Base-by-base conservation (phyloP, 2,888 invertebrate genomes). In the Drosophila koepferae region DNA sequence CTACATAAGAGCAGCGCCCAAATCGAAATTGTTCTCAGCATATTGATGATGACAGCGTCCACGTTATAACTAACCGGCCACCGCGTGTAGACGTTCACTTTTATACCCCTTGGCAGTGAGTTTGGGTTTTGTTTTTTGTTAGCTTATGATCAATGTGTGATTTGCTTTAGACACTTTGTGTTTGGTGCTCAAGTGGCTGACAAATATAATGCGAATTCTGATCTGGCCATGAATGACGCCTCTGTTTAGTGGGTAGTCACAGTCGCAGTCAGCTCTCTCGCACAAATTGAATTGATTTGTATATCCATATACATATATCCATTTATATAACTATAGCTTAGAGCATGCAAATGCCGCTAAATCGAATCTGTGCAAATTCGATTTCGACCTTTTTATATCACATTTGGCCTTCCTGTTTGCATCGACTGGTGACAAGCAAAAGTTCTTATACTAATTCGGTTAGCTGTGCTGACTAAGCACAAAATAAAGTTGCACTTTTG, bases 11-110 rank as follows among this genome's bases (percentile, higher is more conserved):
- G 59, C 58, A 85, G 64, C 38, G 62, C 78, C 72, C 71, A 72
- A 74, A 85, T 75, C 44, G 65, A 60, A 65, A 69, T 75, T 51
- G 80, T 82, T 87, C 82, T 85, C 66, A 80, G 51, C 83, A 80
- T 71, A 8, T 54, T 72, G 58, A 28, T 72, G 55, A 49, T 66
- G 71, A 41, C 66, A 65, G 54, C 68, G 63, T 64, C 31, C 44
- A 72, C 70, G 53, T 80, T 64, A 67, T 63, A 44, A 80, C 77
- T 78, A 77, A 76, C 62, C 64, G 49, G 71, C 60, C 68, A 84
- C 70, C 73, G 69, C 70, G 68, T 63, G 36, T 60, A 36, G 41
- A 18, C 63, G 58, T 62, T 70, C 55, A 63, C 85, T 87, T 85
- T 82, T 85, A 85, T 85, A 85, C 56, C 67, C 61, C 60, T 53